Evolutionary conservation across 2,888 invertebrate genomes (phyloP).

Genomic region (Flexamia atlantica): DNA sequence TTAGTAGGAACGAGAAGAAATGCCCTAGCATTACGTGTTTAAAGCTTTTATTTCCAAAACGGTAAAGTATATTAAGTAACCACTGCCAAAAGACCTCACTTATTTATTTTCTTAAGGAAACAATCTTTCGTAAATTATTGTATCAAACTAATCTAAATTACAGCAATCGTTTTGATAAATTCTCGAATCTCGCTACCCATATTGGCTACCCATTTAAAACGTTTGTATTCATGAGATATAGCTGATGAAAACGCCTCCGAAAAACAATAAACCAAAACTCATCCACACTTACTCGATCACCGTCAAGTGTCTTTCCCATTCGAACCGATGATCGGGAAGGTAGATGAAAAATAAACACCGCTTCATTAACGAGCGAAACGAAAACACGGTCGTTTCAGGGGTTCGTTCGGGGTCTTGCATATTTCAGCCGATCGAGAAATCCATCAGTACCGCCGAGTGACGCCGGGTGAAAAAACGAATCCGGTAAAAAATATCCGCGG

Average conservation of each 20-base stretch:
- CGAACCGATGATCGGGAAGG: background rate
- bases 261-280: background rate
- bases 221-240: too few species aligned
- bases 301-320: conserved; percentile 9
- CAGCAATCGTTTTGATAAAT: too few species aligned
- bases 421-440: conserved; percentile 42
- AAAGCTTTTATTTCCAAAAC: too few species aligned
- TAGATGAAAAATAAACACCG: conserved; percentile 45
- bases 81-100: too few species aligned
- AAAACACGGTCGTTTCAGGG: background rate
- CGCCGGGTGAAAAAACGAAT: background rate
- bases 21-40: too few species aligned
- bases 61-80: too few species aligned
- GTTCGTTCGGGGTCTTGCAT: conserved; percentile 33
- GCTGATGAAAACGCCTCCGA: background rate
- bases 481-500: conserved; percentile 37
- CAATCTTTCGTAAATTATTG: too few species aligned
- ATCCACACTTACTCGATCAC: background rate
- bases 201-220: too few species aligned
- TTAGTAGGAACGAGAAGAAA: too few species aligned
- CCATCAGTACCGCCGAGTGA: background rate
- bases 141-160: too few species aligned
- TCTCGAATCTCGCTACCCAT: too few species aligned
- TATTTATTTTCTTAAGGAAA: too few species aligned
- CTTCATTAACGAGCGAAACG: conserved; percentile 35